Base-by-base conservation (phyloP, 2,888 invertebrate species). In the Magallana nippona region DNA sequence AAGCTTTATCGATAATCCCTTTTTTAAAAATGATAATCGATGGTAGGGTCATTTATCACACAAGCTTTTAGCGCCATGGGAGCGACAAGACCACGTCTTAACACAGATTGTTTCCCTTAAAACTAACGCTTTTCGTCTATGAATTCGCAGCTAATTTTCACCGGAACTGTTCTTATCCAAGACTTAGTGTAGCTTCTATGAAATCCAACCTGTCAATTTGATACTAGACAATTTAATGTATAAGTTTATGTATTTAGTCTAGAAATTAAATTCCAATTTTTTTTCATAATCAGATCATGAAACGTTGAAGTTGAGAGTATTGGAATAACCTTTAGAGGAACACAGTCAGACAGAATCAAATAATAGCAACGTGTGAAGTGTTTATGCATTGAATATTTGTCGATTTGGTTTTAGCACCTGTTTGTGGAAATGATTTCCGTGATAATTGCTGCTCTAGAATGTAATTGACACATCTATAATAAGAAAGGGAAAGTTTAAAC, bases 21-120 rank as follows among this genome's bases (percentile, higher is more conserved):
- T 71, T 71, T 71, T 71, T 32, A 71, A 71, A 71, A 71, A 71
- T 71, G 71, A 71, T 71, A 71, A 71, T 71, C 71, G 71, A 71
- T 71, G 71, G 71, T 22, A 15, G 27, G 19, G 71, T 71, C 71
- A 71, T 71, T 71, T 71, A 71, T 71, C 71, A 71, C 22, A 11
- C 27, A 27, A 15, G 71, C 71, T 71, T 71, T 71, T 71, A 71
- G 32, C 71, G 27, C 71, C 71, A 15, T 13, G 32, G 27, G 27
- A 71, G 71, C 27, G 71, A 71, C 71, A 71, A 71, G 19, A 11
- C 71, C 27, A 15, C 22, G 32, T 71, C 71, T 71, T 71, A 71
- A 71, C 27, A 15, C 32, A 22, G 71, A 71, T 71, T 71, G 19
- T 22, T 15, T 71, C 71, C 27, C 71, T 22, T 71, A 32, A 71